Percentiles rank a stretch among this genome's conserved stretches.
Conservation (phyloP, 2,888 invertebrate species). For the Trissonchulus latispiculum region DNA sequence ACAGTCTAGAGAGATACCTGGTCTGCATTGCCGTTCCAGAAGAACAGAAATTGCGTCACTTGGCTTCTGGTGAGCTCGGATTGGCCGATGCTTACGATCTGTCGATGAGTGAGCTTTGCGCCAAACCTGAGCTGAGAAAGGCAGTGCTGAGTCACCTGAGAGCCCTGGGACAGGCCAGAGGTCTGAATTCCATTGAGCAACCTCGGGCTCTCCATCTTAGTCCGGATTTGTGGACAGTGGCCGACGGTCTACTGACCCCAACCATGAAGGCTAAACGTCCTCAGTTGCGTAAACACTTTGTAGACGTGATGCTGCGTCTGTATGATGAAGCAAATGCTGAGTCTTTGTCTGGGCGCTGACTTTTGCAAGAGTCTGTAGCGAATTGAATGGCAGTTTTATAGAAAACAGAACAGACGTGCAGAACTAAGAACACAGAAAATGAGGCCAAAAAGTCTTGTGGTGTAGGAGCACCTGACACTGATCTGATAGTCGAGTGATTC, state of each 20-base stretch:
- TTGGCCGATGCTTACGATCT: not conserved
- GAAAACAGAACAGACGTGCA: too few species aligned
- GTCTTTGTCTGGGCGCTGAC: too few species aligned
- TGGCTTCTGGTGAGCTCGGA: not conserved
- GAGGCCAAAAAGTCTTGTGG: too few species aligned
- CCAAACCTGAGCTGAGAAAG: conserved; percentile 61
- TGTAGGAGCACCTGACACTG: too few species aligned
- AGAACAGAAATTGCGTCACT: conserved; percentile 75
- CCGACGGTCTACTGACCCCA: conserved; percentile 48
- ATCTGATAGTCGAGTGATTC: too few species aligned
- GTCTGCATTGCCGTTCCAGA: conserved; percentile 92
- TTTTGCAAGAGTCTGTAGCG: too few species aligned
- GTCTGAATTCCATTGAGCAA: conserved; percentile 35
- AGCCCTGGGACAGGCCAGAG: conserved; percentile 61
- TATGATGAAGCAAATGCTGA: conserved; percentile 31
- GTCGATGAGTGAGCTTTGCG: conserved; percentile 36
- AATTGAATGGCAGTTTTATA: too few species aligned
- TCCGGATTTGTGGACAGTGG: conserved; percentile 46
- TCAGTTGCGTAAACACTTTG: conserved; percentile 27
- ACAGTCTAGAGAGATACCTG: conserved; percentile 80
- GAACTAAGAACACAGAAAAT: too few species aligned
- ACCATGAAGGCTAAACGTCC: conserved; percentile 48
- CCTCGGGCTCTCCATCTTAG: conserved; percentile 44
- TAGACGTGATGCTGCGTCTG: conserved; percentile 36
- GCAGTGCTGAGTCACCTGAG: conserved; percentile 76